A percentile compares a stretch with the other conserved stretches of the same genome.
phyloP scores from a whole-genome alignment of 2,888 invertebrate genomes.

The Iphiclides podalirius region DNA sequence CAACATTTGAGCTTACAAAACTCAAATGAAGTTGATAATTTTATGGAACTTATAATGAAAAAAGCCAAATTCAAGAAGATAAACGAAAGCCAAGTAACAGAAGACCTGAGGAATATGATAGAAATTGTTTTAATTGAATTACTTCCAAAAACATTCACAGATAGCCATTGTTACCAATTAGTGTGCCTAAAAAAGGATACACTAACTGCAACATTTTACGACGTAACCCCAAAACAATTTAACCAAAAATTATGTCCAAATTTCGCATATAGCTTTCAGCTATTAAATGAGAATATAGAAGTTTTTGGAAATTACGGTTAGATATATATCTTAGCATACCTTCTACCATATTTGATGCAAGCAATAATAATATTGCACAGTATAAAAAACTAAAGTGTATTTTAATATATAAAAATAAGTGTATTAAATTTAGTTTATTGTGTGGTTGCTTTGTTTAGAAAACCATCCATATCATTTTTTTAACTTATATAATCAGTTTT shows the following conservation, averaged over 20 bases:
- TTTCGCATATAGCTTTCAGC: constrained; percentile 69
- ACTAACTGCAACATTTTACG: constrained; percentile 62
- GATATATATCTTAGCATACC: too few species aligned
- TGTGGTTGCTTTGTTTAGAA: too few species aligned
- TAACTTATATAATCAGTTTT: too few species aligned
- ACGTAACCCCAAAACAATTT: constrained; percentile 55
- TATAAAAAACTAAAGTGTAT: too few species aligned
- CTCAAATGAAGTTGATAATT: constrained; percentile 25
- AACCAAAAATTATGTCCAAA: constrained; percentile 63
- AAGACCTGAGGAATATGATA: constrained; percentile 25
- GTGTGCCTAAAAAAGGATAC: constrained; percentile 58
- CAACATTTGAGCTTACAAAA: constrained; percentile 29
- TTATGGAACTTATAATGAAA: constrained; percentile 28
- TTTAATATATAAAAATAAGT: too few species aligned
- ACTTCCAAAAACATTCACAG: constrained; percentile 56
- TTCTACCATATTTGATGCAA: too few species aligned
- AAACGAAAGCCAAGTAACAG: constrained; percentile 8
- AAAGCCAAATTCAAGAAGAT: constrained; percentile 25
- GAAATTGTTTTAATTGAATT: constrained; percentile 54
- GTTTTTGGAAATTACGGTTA: constrained; percentile 62
- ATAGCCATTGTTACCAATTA: constrained; percentile 55
- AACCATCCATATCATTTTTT: too few species aligned
- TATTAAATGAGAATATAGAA: constrained; percentile 53
- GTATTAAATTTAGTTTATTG: too few species aligned
- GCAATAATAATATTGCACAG: too few species aligned